These are phyloP conservation scores for Drosophila heteroneura DNA, from an alignment of 2,888 invertebrate species.

Conservation along the genomic window DNA sequence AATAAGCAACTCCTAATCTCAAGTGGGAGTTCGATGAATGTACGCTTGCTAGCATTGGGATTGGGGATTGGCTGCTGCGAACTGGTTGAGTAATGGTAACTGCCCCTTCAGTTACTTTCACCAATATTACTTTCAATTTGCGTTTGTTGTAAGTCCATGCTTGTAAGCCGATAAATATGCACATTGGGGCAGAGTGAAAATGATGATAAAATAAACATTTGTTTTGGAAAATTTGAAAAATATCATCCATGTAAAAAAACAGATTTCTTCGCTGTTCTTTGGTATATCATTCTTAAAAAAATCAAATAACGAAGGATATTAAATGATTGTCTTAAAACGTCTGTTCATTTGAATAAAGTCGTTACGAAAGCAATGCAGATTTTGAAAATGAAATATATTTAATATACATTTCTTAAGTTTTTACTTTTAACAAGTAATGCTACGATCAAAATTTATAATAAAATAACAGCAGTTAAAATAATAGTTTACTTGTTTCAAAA, in stretches of 20 bases:
- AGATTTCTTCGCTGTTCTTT: neutral
- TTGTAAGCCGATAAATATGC: slow-evolving; percentile 6
- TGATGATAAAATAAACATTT: neutral
- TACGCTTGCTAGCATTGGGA: slow-evolving; percentile 10
- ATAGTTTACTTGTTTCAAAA: neutral
- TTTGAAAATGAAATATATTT: too few species aligned
- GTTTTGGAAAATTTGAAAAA: neutral
- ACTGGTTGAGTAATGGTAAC: neutral
- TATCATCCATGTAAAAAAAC: neutral
- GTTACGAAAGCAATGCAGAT: neutral
- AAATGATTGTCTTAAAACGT: neutral
- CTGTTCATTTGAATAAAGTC: neutral
- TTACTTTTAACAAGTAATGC: neutral
- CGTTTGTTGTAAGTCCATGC: slow-evolving; percentile 31
- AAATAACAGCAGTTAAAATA: neutral
- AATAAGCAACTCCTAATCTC: slow-evolving; percentile 69
- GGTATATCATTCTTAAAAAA: too few species aligned
- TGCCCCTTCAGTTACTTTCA: slow-evolving; percentile 20
- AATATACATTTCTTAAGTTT: too few species aligned
- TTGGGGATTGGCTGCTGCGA: neutral
- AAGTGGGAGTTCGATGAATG: slow-evolving; percentile 53
- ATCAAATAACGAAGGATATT: neutral
- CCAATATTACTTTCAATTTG: slow-evolving; percentile 56
- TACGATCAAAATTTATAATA: too few species aligned
- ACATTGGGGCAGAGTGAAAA: neutral